phyloP scores from a whole-genome alignment of 2,797 vertebrate species.

The Spinus olivaceus region DNA sequence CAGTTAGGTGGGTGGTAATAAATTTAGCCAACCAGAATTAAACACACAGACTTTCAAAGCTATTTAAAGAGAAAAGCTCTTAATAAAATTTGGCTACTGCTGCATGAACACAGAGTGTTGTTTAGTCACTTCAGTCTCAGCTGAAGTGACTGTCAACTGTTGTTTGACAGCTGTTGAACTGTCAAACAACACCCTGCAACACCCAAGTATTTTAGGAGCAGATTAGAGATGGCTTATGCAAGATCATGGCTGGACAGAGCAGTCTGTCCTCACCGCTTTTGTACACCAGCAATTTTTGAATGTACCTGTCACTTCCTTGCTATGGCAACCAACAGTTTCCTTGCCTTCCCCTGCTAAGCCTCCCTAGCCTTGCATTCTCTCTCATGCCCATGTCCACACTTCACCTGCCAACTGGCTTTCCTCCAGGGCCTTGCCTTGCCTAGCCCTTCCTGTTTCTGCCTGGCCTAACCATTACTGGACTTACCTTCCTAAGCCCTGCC shows the following conservation, averaged over 20 bases:
- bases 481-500: not conserved
- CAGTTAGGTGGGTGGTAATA: not conserved
- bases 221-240: not conserved
- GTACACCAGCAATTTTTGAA: not conserved
- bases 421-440: not conserved
- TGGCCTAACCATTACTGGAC: not conserved
- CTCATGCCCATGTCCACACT: not conserved
- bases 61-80: not conserved
- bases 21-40: not conserved
- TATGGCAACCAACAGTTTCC: not conserved
- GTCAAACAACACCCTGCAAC: too few species aligned
- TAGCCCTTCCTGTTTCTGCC: not conserved
- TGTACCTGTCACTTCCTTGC: not conserved
- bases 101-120: not conserved
- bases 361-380: not conserved
- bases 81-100: too few species aligned
- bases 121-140: not conserved
- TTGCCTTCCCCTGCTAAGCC: not conserved
- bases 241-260: not conserved
- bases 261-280: not conserved
- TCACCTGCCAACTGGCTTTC: not conserved
- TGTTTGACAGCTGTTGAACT: too few species aligned
- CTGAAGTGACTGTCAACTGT: too few species aligned
- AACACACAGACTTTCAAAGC: fast-evolving
- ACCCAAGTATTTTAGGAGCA: not conserved